Base-by-base conservation (phyloP, 2,113 vertebrate species). In the Myrmophylax atrothorax region DNA sequence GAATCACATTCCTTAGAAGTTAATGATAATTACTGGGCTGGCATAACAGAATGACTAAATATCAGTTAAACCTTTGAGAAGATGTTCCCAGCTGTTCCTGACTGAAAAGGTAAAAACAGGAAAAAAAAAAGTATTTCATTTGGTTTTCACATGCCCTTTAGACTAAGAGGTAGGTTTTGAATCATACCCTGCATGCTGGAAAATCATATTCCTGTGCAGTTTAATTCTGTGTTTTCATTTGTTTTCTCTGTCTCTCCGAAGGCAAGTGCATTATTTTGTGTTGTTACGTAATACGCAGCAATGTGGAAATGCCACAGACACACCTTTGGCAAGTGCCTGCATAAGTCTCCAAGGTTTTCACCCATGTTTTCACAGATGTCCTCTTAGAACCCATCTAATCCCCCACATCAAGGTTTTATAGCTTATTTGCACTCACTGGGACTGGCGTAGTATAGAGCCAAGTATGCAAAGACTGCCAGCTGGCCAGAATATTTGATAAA, bases 351-450 rank as follows among this genome's bases (percentile, higher is more conserved):
- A 81, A 79, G 90, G 75, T 80, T 95, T 96, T 88, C 93, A 92
- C 40, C 58, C 89, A 22, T 94, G 53, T 89, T 96, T 95, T 83
- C 92, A 94, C 94, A 96, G 85, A 93, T 94, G 92, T 93, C 92
- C 84, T 92, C 52, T 70, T 17, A 70, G 84, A 94, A 88, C 66
- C 70, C 12, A 5, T 62, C 81, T 87, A 89, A 85, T 89, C 49
- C 84, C 29, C 76, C 87, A 76, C 84, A 84, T 95, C 84, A 92
- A 94, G 92, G 44, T 88, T 97, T 96, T 93, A 90, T 91, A 93
- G 87, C 87, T 88, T 92, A 81, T 96, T 95, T 96, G 88, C 69
- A 93, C 84, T 93, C 74, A 44, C 38, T 80, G 84, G 69, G 75
- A 73, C 44, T 73, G 52, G 15, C 69, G 69, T 66, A 80, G 56